A percentile compares a stretch with the other conserved stretches of the same genome.
phyloP scores from a whole-genome alignment of 2,113 vertebrate genomes.

The Origma solitaria region DNA sequence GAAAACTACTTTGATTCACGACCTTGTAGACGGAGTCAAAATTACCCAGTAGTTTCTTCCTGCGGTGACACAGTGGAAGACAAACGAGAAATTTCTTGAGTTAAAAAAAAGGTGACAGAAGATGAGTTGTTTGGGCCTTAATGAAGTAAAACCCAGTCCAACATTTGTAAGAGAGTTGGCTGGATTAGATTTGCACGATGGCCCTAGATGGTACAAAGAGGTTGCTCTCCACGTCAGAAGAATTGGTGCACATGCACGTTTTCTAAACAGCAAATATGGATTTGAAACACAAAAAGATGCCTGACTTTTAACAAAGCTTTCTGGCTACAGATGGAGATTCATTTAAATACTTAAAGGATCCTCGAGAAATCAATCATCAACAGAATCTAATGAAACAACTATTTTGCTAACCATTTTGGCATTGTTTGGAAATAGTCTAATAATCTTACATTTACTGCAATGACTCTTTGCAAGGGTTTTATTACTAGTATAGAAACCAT shows the following conservation, averaged over 20 bases:
- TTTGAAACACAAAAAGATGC: not conserved
- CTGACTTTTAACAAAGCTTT: not conserved
- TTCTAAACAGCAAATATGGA: not conserved
- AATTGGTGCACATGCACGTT: not conserved
- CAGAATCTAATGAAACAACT: slow-evolving; percentile 46
- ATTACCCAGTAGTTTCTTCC: not conserved
- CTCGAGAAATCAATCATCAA: slow-evolving; percentile 15
- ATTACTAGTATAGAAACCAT: slow-evolving; percentile 6
- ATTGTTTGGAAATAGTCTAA: slow-evolving; percentile 49
- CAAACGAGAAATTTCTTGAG: not conserved
- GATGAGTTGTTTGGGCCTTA: not conserved
- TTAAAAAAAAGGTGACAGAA: not conserved
- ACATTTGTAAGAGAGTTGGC: not conserved
- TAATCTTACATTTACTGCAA: slow-evolving; percentile 33
- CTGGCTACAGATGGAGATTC: not conserved
- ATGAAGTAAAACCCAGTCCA: not conserved
- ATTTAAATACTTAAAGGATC: slow-evolving; percentile 13
- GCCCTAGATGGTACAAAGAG: not conserved
- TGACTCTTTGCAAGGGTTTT: slow-evolving; percentile 34
- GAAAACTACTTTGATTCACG: not conserved
- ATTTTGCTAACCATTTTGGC: slow-evolving; percentile 35
- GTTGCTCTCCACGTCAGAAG: not conserved
- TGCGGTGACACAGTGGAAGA: not conserved
- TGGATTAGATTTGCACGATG: not conserved
- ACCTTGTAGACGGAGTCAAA: not conserved